Percentiles rank a stretch among this genome's conserved stretches.
Evolutionary conservation across 23 tunicate genomes (phyloP).

Genomic region (Oikopleura vanhoeffeni): DNA sequence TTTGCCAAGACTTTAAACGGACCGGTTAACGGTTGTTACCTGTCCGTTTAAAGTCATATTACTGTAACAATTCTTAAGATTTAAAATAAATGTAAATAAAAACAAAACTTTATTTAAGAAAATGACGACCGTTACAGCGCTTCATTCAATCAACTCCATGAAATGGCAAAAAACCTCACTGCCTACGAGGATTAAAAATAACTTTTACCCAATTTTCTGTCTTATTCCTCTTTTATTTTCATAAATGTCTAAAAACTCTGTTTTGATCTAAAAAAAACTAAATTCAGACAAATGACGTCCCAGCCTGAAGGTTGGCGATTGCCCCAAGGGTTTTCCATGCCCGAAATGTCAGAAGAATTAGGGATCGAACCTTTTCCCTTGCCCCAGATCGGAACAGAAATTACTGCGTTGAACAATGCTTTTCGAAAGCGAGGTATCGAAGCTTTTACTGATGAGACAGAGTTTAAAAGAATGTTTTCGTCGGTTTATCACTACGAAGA

Average conservation of each 20-base stretch:
- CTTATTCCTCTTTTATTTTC: neutral
- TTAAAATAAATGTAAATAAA: no score
- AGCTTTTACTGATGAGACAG: neutral
- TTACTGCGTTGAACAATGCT: neutral
- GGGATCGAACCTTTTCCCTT: neutral
- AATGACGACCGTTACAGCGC: neutral
- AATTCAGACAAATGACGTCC: neutral
- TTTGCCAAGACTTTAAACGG: no score
- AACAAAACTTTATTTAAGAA: neutral
- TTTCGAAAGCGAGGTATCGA: neutral
- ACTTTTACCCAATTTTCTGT: neutral
- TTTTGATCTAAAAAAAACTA: neutral
- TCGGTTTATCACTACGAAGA: neutral
- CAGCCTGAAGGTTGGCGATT: neutral
- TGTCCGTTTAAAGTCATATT: no score
- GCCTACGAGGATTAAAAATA: neutral
- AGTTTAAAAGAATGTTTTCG: neutral
- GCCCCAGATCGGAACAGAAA: neutral
- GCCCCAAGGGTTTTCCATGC: neutral
- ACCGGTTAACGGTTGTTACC: no score
- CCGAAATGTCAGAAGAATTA: neutral
- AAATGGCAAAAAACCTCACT: slow-evolving; percentile 1
- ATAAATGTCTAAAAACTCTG: neutral
- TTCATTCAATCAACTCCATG: neutral
- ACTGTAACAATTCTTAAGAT: no score